phyloP scores from a whole-genome alignment of 1,140 invertebrate genomes.

The Drosophila pallidifrons region DNA sequence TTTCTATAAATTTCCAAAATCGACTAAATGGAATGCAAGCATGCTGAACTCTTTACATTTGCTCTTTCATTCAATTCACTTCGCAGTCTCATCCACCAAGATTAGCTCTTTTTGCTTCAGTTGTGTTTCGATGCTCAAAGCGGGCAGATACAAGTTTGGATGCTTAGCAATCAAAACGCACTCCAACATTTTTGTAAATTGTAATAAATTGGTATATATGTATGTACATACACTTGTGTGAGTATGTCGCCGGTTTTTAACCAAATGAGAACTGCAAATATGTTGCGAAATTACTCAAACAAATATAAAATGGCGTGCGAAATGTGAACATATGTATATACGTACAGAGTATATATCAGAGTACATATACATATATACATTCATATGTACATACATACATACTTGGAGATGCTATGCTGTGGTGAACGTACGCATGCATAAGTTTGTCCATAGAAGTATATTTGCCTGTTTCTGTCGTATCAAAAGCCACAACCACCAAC shows the following conservation, averaged over 20 bases:
- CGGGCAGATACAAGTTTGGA: background rate
- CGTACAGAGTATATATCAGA: too few relatives aligned
- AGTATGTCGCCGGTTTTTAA: slow-evolving; percentile 15
- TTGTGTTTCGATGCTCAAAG: slow-evolving; percentile 45
- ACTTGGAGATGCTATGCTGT: background rate
- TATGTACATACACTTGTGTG: background rate
- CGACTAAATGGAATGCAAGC: too few relatives aligned
- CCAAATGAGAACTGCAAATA: slow-evolving; percentile 20
- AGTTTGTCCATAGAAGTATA: background rate
- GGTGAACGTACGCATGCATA: background rate
- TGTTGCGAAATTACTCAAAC: slow-evolving; percentile 18
- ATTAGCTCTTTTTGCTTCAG: slow-evolving; percentile 37
- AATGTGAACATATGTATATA: background rate
- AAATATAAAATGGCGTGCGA: background rate
- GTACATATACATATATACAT: too few relatives aligned
- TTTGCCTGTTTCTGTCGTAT: slow-evolving; percentile 57
- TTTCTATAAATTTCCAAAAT: too few relatives aligned
- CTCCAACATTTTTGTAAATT: slow-evolving; percentile 45
- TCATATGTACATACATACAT: too few relatives aligned
- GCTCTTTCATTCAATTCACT: background rate
- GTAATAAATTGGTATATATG: slow-evolving; percentile 33
- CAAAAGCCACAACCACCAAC: slow-evolving; percentile 38
- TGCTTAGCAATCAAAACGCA: slow-evolving; percentile 14
- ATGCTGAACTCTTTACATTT: too few relatives aligned
- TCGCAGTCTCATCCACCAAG: slow-evolving; percentile 31